Percentiles rank a stretch among this genome's conserved stretches.
These are phyloP conservation scores for Zonitis immaculata DNA, from an alignment of 2,888 invertebrate species.

Conservation along the genomic window DNA sequence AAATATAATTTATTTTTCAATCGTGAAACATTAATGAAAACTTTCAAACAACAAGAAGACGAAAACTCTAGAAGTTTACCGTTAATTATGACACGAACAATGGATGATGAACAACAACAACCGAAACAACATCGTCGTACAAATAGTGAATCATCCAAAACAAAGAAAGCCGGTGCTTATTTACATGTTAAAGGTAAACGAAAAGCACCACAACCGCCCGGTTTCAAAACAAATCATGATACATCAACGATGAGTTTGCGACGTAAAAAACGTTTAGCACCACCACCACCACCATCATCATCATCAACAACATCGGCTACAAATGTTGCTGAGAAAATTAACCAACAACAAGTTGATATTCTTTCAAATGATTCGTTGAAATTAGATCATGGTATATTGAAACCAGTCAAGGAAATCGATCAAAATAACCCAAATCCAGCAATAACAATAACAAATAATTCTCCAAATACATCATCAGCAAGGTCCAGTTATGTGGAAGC, in stretches of 20 bases:
- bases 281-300: constrained; percentile 50
- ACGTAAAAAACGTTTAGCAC: constrained; percentile 48
- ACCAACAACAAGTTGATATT: constrained; percentile 32
- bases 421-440: constrained; percentile 18
- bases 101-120: constrained; percentile 27
- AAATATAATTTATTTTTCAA: constrained; percentile 59
- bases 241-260: constrained; percentile 39
- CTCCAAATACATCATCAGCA: constrained; percentile 31
- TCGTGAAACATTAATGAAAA: constrained; percentile 37
- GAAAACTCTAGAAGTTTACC: constrained; percentile 47
- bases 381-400: constrained; percentile 50
- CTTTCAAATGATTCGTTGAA: constrained; percentile 49
- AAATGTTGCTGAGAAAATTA: constrained; percentile 24
- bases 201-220: constrained; percentile 67
- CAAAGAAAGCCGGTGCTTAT: constrained; percentile 54
- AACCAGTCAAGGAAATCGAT: constrained; percentile 43
- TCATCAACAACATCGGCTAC: too few species aligned
- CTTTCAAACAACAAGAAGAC: constrained; percentile 30
- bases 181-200: constrained; percentile 72
- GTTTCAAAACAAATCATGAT: constrained; percentile 21
- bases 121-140: constrained; percentile 53
- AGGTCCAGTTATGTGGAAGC: constrained; percentile 38
- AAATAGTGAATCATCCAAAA: constrained; percentile 59
- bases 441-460: constrained; percentile 22
- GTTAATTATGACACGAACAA: constrained; percentile 40